Base-by-base conservation (phyloP, 2,113 vertebrate genomes). In the Rhinogobius similis region DNA sequence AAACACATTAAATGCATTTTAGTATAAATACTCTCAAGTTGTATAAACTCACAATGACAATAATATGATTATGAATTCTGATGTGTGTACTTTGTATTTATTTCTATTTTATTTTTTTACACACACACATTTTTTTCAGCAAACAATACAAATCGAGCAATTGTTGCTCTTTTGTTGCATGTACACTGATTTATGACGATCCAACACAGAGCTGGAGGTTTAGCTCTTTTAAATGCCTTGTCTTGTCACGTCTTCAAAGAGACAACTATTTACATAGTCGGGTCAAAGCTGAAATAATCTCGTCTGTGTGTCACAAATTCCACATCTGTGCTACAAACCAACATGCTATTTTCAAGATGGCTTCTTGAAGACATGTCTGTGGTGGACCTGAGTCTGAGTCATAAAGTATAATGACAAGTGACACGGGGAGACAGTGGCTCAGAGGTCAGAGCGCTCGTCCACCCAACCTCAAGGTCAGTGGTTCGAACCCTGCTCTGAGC, bases 301-400 rank as follows among this genome's bases (percentile, higher is more conserved):
- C 81, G 44, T 68, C 70, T 20, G 52, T 66, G 73, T 84, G 83
- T 84, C 72, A 85, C 72, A 89, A 86, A 89, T 89, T 89, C 83
- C 86, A 85, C 70, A 21, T 80, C 65, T 82, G 76, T 80, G 70
- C 76, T 82, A 84, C 71, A 86, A 89, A 87, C 74, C 70, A 77
- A 85, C 82, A 67, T 80, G 88, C 67, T 77, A 86, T 50, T 82
- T 83, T 77, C 50, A 87, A 78, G 63, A 79, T 67, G 68, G 73
- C 71, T 46, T 63, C 82, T 67, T 50, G 20, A 21, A 50, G 46
- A 50, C 8, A 46, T 46, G 20, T 10, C 1, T 50, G 46, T 21
- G 20, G 46, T 50, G 46, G 20, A 50, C 46, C 20, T 21, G 46
- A 50, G 20, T 21, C 8, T 50, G 1, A 21, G 46, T 50, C 20